Evolutionary conservation across 2,797 vertebrate genomes (phyloP).

Genomic region (Girardinus metallicus): DNA sequence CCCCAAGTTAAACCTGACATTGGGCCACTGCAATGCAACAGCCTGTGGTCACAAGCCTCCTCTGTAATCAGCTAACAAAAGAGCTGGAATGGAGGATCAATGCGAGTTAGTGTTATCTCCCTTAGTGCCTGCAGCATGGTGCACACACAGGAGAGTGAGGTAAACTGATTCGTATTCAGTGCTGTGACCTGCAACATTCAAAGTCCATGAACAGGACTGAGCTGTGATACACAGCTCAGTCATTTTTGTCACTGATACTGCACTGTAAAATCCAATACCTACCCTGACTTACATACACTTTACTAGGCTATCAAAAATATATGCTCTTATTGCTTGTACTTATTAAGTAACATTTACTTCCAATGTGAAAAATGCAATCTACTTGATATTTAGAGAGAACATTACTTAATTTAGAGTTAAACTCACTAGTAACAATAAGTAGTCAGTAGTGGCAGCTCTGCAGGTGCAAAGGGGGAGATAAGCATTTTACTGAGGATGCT

Average conservation of each 20-base stretch:
- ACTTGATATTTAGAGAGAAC: no score
- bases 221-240: constrained; percentile 19
- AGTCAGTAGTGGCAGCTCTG: no score
- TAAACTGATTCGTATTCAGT: constrained; percentile 51
- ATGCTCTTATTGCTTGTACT: no score
- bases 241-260: constrained; percentile 6
- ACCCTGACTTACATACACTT: no score
- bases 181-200: constrained; percentile 19
- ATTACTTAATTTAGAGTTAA: no score
- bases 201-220: constrained; percentile 15
- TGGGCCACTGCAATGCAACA: constrained; percentile 50
- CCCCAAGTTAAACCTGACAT: constrained; percentile 66
- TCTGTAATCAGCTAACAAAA: constrained; percentile 65
- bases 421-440: no score
- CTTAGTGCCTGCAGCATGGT: constrained; percentile 37
- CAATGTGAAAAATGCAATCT: no score
- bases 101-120: constrained; percentile 70
- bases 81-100: constrained; percentile 67
- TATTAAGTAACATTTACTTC: no score
- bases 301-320: no score
- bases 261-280: no score
- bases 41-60: constrained; percentile 52
- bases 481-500: no score
- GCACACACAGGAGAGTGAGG: constrained; percentile 43
- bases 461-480: no score